Base-by-base conservation (phyloP, 2,113 vertebrate genomes). In the Hippocampus comes region DNA sequence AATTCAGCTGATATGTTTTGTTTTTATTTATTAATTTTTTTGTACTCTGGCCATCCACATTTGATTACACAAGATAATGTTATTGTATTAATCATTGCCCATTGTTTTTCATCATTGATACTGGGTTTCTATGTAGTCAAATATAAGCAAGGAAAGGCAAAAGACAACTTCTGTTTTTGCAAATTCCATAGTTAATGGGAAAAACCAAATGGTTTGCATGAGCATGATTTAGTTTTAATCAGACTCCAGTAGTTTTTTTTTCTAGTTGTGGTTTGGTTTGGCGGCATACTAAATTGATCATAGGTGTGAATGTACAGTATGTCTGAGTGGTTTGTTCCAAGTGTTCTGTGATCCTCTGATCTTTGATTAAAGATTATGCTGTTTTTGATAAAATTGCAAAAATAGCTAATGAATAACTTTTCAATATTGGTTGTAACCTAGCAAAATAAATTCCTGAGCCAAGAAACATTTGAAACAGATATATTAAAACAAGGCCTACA, bases 1-100 rank as follows among this genome's bases (percentile, higher is more conserved):
- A 84, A 75, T 76, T 72, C 60, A 78, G 60, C 61, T 86, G 75
- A 87, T 80, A 76, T 87, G 82, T 85, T 77, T 85, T 34, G 4
- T 34, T 82, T 79, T 82, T 85, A 76, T 68, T 69, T 81, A 74
- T 25, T 76, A 81, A 57, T 74, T 79, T 82, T 72, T 71, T 78
- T 81, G 73, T 75, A 55, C 65, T 78, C 10, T 41, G 72, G 74
- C 72, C 82, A 72, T 69, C 23, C 23, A 49, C 75, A 70, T 60
- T 79, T 75, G 64, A 59, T 42, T 60, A 63, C 67, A 46, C 15
- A 42, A 23, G 21, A 5, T 11, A 57, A 2, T 27, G 25, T 59
- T 27, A 30, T 5, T 60, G 57, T 18, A 30, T 60, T 17, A 30
- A 27, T 30, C 34, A 42, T 5, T 60, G 25, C 10, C 38, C 3